phyloP scores from a whole-genome alignment of 2,113 vertebrate genomes.

The Sylvietta virens region DNA sequence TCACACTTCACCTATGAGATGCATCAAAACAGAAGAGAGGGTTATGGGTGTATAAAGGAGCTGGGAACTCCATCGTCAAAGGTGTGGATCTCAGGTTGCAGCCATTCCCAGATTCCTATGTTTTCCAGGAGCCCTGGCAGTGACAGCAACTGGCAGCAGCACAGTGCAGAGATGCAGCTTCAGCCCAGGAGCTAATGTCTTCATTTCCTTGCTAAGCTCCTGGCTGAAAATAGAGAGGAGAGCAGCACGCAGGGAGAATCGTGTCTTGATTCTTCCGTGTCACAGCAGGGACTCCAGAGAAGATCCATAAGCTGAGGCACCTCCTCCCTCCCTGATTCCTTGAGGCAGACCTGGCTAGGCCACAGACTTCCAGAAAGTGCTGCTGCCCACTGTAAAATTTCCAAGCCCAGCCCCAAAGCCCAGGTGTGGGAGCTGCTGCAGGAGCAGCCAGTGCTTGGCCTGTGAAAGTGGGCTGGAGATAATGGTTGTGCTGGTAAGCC shows the following conservation, averaged over 20 bases:
- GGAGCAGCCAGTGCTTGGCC: not conserved
- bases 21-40: not conserved
- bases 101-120: not conserved
- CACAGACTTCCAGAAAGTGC: not conserved
- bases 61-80: not conserved
- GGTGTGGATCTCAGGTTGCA: not conserved
- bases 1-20: not conserved
- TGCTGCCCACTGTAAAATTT: not conserved
- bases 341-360: not conserved
- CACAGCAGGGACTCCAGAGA: not conserved
- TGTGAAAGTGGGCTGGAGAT: not conserved
- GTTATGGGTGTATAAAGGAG: not conserved
- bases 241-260: not conserved
- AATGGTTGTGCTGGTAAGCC: not conserved
- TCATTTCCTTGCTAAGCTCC: not conserved
- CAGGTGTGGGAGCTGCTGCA: not conserved
- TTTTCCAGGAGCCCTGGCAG: not conserved
- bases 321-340: not conserved
- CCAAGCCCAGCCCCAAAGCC: not conserved
- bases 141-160: not conserved
- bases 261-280: accelerated
- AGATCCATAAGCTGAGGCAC: not conserved
- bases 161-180: not conserved
- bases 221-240: not conserved
- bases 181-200: not conserved